phyloP scores from a whole-genome alignment of 2,113 vertebrate species.

The Cisticola juncidis region DNA sequence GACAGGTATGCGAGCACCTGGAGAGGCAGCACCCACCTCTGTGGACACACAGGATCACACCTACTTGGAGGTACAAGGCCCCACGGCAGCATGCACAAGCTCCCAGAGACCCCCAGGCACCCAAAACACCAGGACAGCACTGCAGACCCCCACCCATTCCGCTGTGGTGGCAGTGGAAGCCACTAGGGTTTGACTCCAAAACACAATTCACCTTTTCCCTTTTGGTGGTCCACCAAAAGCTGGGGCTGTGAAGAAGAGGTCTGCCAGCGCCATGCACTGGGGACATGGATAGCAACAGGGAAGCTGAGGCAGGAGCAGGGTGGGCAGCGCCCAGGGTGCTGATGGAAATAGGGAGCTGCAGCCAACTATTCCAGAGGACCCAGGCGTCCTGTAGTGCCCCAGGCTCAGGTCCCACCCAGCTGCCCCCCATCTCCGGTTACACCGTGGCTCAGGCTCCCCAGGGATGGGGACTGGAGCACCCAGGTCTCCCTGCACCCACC shows the following conservation, averaged over 20 bases:
- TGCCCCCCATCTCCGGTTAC: background rate
- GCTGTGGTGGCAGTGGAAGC: background rate
- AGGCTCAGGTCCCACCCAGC: background rate
- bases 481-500: background rate
- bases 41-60: background rate
- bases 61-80: rapidly evolving
- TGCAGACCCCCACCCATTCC: background rate
- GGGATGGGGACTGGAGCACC: background rate
- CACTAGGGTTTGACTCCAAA: background rate
- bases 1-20: background rate
- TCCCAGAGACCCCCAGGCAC: background rate
- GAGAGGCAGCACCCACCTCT: background rate
- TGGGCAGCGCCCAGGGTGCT: rapidly evolving
- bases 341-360: background rate
- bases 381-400: background rate
- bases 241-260: background rate
- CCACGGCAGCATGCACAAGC: rapidly evolving
- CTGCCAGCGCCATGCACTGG: rapidly evolving
- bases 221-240: background rate
- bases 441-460: background rate
- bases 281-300: rapidly evolving
- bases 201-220: too few species aligned
- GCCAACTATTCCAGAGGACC: background rate
- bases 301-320: constrained; percentile 1
- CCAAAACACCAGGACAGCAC: background rate